Evolutionary conservation across 2,113 vertebrate species (phyloP).

Genomic region (human): DNA sequence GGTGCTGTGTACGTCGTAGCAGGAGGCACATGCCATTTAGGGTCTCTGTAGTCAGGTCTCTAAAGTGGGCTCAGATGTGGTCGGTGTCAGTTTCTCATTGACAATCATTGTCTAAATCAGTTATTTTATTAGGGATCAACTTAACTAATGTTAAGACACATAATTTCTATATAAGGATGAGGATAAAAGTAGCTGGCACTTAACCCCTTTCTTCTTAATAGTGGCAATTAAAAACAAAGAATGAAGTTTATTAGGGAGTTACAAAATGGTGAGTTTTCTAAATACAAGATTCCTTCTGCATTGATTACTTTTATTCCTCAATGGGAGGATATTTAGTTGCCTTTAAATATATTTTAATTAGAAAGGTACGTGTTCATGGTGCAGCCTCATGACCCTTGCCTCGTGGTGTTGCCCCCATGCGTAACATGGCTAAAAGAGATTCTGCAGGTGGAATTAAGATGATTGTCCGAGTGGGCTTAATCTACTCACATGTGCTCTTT

Average conservation of each 20-base stretch:
- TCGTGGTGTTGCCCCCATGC: fast-evolving
- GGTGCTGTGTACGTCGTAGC: neutral
- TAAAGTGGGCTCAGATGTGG: neutral
- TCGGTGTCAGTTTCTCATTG: too few relatives aligned
- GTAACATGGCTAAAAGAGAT: neutral
- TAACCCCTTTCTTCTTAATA: too few relatives aligned
- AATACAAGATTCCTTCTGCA: neutral
- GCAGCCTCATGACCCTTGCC: neutral
- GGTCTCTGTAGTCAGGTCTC: neutral
- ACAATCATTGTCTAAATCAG: neutral
- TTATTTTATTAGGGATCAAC: neutral
- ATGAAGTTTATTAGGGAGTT: neutral
- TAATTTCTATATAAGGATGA: too few relatives aligned
- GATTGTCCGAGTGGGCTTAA: neutral
- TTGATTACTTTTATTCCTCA: neutral
- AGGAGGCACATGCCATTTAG: fast-evolving
- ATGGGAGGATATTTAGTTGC: neutral
- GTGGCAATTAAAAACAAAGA: too few relatives aligned
- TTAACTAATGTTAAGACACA: too few relatives aligned
- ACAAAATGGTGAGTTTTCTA: neutral
- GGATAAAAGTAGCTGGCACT: too few relatives aligned
- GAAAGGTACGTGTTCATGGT: neutral
- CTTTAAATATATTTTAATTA: neutral
- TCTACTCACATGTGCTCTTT: neutral
- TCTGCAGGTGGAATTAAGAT: neutral